Base-by-base conservation (phyloP, 1,140 invertebrate genomes). In the Hyles euphorbiae region DNA sequence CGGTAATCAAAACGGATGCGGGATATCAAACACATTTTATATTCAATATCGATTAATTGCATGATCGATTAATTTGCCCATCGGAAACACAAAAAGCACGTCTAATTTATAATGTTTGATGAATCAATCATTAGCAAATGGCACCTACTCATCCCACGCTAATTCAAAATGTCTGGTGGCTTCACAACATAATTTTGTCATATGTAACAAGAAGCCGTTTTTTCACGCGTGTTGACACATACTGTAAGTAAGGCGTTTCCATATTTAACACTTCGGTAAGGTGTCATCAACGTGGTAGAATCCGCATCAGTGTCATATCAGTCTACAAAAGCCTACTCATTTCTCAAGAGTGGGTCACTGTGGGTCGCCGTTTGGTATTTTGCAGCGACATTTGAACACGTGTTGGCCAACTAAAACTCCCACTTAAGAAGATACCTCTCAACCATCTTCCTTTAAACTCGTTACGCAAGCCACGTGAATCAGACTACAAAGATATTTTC, bases 341-440 rank as follows among this genome's bases (percentile, higher is more conserved):
- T 78, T 74, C 74, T 60, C 60, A 78, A 78, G 65, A 67, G 47
- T 66, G 51, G 76, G 73, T 81, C 74, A 75, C 59, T 48, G 10
- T 3, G 68, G 76, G 81, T 82, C 79, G 67, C 10, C 58, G 69
- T 72, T 73, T 83, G 80, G 76, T 84, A 84, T 86, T 86, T 83
- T 74, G 60, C 69, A 68, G 72, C 68, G 80, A 81, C 80, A 84
- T 84, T 86, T 83, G 67, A 74, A 65, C 69, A 78, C 67, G 72
- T 65, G 67, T 81, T 81, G 65, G 78, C 74, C 60, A 82, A 82
- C 69, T 59, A 56, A 62, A 53, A 49, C 65, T 68, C 61, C 78
- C 77, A 72, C 72, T 68, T 64, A 71, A 68, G 66, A 40, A 63
- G 64, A 34, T 57, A 53, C 53, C 57, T 40, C 57, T 65, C 58